phyloP scores from a whole-genome alignment of 1,140 invertebrate genomes.

The Drosophila pectinifera region DNA sequence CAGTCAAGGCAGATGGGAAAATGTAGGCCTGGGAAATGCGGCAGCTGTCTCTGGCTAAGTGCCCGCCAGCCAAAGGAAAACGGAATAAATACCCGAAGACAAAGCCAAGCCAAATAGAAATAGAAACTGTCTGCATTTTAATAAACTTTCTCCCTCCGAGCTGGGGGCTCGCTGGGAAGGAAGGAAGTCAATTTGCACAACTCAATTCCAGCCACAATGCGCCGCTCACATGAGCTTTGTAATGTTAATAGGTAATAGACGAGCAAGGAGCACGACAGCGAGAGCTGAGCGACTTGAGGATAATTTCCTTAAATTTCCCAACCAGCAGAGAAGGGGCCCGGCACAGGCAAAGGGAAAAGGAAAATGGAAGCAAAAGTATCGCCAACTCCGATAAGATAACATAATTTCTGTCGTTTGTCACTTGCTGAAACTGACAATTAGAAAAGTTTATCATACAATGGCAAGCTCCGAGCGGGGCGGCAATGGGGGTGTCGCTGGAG shows the following conservation, averaged over 20 bases:
- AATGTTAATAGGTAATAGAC: conserved; percentile 72
- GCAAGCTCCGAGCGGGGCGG: conserved; percentile 36
- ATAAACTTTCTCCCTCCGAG: conserved; percentile 39
- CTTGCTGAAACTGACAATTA: conserved; percentile 83
- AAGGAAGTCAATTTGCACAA: conserved; percentile 76
- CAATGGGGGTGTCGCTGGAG: conserved; percentile 38
- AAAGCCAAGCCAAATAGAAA: conserved; percentile 65
- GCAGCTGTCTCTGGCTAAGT: conserved; percentile 63
- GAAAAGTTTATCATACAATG: conserved; percentile 80
- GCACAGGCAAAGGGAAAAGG: too few relatives aligned
- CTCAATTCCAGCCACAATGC: conserved; percentile 68
- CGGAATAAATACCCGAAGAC: conserved; percentile 37
- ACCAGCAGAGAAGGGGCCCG: conserved; percentile 6
- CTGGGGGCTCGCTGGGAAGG: not conserved
- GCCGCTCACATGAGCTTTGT: conserved; percentile 62
- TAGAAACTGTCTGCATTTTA: conserved; percentile 64
- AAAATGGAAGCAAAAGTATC: conserved; percentile 60
- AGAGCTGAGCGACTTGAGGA: conserved; percentile 53
- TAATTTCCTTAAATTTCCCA: conserved; percentile 74
- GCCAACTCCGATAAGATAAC: conserved; percentile 81
- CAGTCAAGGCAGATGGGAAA: conserved; percentile 17
- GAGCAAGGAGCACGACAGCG: conserved; percentile 16
- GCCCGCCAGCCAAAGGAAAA: conserved; percentile 36
- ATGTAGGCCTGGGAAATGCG: conserved; percentile 73
- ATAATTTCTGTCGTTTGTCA: conserved; percentile 83